Base-by-base conservation (phyloP, 2,888 invertebrate genomes). In the Microctonus aethiopoides region DNA sequence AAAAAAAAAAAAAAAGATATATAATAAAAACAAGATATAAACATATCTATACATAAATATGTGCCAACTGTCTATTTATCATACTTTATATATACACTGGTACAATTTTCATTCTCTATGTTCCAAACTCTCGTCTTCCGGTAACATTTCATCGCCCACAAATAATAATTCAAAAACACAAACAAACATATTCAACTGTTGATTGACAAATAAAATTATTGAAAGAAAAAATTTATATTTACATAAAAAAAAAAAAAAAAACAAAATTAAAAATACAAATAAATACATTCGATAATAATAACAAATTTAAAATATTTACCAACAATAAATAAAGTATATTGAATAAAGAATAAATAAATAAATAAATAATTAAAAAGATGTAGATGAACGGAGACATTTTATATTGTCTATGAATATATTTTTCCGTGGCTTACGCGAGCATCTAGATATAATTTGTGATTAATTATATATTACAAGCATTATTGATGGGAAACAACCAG, bases 381-480 rank as follows among this genome's bases (percentile, higher is more conserved):
- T 11, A 11, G 26, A 24, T 51, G 36, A 20, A 13, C 16, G 26
- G 36, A 26, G 16, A 34, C 26, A 16, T 65, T 59, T 32, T n/a
- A 32, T 34, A n/a, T 20, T 67, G 52, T 56, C 52, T n/a, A 63
- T 68, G 66, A 36, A 52, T 36, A 52, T 36, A 71, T 66, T 71
- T 68, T 56, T 54, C 56, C 65, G 16, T 62, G 65, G 59, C 73
- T 75, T 70, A 52, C 71, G 74, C 72, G 75, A 70, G 77, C 80
- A 84, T 85, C 84, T 81, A 84, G 84, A 86, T 86, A 86, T 86
- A 84, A 84, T 84, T 80, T 78, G 79, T 86, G 85, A 86, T 86
- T 85, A 86, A 85, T 85, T 85, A 83, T 83, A 84, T 84, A 85
- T 84, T 84, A 82, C 81, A 78, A 80, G 81, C 77, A 77, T 85